Evolutionary conservation across 2,113 vertebrate genomes (phyloP).

Genomic region (Lipophrys pholis): DNA sequence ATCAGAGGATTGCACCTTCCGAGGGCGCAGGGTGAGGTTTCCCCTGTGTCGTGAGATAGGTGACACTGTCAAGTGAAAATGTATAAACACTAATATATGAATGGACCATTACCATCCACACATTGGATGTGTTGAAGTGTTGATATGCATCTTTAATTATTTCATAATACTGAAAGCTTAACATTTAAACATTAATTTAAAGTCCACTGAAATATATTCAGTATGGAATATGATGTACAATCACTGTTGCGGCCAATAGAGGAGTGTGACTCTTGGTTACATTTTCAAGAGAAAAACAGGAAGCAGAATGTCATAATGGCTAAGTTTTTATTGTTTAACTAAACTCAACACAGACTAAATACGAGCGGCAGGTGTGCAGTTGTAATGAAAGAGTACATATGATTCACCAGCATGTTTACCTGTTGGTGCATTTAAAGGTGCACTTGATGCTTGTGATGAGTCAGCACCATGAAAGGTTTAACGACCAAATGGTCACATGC

Average conservation of each 20-base stretch:
- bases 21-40: background rate
- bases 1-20: slow-evolving; percentile 57
- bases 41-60: slow-evolving; percentile 1
- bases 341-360: background rate
- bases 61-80: background rate
- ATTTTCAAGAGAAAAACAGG: slow-evolving; percentile 21
- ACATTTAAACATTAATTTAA: too few relatives aligned
- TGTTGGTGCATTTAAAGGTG: slow-evolving; percentile 14
- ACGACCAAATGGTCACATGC: slow-evolving; percentile 4
- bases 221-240: background rate
- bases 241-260: background rate
- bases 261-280: background rate
- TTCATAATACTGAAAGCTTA: too few relatives aligned
- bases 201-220: too few relatives aligned
- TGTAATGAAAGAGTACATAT: background rate
- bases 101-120: too few relatives aligned
- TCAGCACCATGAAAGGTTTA: slow-evolving; percentile 40
- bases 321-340: background rate
- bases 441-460: slow-evolving; percentile 42
- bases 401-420: background rate
- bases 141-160: too few relatives aligned
- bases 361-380: background rate
- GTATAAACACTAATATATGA: background rate
- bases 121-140: too few relatives aligned
- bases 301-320: background rate